These are phyloP conservation scores for Dynastes maya DNA, from an alignment of 2,888 invertebrate genomes.

Conservation along the genomic window DNA sequence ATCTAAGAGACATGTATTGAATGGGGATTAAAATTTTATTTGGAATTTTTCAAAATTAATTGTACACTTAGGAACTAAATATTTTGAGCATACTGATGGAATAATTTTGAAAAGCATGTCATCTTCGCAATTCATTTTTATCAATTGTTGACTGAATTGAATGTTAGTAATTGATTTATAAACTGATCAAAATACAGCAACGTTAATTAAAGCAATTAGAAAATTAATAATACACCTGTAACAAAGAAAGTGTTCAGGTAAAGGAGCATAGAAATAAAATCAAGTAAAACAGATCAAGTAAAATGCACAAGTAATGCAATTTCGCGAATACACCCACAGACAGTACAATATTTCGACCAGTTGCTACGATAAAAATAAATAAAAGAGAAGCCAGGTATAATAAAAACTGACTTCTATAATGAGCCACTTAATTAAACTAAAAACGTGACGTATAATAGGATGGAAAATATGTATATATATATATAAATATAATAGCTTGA, in stretches of 20 bases:
- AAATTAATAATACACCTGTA: neutral
- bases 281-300: neutral
- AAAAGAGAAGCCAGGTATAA: neutral
- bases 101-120: no score
- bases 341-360: conserved; percentile 16
- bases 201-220: no score
- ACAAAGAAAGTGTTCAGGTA: conserved; percentile 13
- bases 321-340: neutral
- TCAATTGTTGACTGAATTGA: no score
- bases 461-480: conserved; percentile 4
- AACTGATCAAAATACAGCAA: neutral
- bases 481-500: conserved; percentile 27
- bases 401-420: conserved; percentile 4
- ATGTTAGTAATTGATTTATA: no score
- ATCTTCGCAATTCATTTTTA: no score
- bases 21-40: no score
- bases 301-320: neutral
- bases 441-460: neutral
- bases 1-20: no score
- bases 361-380: neutral
- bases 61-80: no score
- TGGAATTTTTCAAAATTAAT: no score
- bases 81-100: no score
- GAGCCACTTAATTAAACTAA: conserved; percentile 6
- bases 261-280: neutral